Conservation (phyloP, 2,888 invertebrate genomes). For the Hydriomena furcata region DNA sequence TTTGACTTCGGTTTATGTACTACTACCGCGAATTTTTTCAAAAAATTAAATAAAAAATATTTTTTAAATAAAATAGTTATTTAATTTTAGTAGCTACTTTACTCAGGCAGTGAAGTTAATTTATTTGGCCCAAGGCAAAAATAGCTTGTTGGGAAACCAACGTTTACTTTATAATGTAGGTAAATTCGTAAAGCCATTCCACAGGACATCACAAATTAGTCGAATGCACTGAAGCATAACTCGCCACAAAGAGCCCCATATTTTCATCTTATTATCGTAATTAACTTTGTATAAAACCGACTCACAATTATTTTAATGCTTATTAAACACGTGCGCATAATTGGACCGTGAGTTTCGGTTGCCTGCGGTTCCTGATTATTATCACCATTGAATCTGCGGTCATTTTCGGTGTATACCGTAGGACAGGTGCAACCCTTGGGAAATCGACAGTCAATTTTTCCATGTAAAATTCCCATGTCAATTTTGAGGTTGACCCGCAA, state of each 20-base stretch:
- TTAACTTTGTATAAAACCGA: conserved; percentile 78
- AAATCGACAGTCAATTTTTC: conserved; percentile 23
- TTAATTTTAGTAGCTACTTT: too few species aligned
- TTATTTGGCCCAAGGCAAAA: too few species aligned
- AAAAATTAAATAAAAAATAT: too few species aligned
- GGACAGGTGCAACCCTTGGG: conserved; percentile 59
- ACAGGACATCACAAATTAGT: conserved; percentile 80
- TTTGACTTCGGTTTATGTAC: too few species aligned
- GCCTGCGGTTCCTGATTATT: conserved; percentile 64
- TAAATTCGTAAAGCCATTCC: conserved; percentile 32
- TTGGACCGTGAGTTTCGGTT: conserved; percentile 63
- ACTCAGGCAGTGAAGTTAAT: too few species aligned
- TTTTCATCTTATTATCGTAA: conserved; percentile 74
- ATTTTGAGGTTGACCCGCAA: conserved; percentile 22
- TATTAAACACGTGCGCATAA: conserved; percentile 77
- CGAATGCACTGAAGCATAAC: conserved; percentile 64
- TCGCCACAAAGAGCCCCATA: conserved; percentile 62
- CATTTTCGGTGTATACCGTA: conserved; percentile 33
- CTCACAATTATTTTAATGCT: conserved; percentile 73
- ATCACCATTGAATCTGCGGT: conserved; percentile 81
- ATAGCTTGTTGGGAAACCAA: neutral
- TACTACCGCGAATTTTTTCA: too few species aligned
- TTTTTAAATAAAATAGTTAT: too few species aligned
- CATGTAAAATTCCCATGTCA: conserved; percentile 21
- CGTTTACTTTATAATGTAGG: neutral